A percentile compares a stretch with the other conserved stretches of the same genome.
Conservation (phyloP, 2,113 vertebrate species). For the Scortum barcoo region DNA sequence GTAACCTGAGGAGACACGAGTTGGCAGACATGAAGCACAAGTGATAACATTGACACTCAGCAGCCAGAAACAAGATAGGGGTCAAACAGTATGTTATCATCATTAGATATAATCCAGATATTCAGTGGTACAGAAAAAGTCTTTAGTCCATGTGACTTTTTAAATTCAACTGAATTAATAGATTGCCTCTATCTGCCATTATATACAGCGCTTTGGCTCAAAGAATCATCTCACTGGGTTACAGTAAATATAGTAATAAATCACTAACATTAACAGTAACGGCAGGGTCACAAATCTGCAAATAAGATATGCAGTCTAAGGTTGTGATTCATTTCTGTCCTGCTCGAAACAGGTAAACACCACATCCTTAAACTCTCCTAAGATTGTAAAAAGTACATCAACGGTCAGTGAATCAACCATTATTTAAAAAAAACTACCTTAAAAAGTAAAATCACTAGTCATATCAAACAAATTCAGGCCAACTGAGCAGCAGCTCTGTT, state of each 20-base stretch:
- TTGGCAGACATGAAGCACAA: constrained; percentile 48
- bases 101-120: background rate
- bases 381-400: background rate
- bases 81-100: constrained; percentile 8
- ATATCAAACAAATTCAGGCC: background rate
- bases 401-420: background rate
- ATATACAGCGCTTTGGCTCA: background rate
- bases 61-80: constrained; percentile 34
- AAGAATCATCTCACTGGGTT: background rate
- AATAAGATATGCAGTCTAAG: background rate
- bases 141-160: background rate
- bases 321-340: background rate
- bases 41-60: constrained; percentile 14
- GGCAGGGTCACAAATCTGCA: background rate
- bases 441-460: background rate
- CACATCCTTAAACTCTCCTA: background rate
- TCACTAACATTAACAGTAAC: too few species aligned
- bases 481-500: background rate
- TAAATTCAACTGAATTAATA: background rate
- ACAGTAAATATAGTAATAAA: background rate
- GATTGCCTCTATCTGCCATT: background rate
- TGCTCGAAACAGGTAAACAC: background rate
- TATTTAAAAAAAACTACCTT: background rate
- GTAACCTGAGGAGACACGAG: constrained; percentile 84
- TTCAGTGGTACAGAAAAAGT: background rate